Base-by-base conservation (phyloP, 2,888 invertebrate genomes). In the Platypus cylindrus region DNA sequence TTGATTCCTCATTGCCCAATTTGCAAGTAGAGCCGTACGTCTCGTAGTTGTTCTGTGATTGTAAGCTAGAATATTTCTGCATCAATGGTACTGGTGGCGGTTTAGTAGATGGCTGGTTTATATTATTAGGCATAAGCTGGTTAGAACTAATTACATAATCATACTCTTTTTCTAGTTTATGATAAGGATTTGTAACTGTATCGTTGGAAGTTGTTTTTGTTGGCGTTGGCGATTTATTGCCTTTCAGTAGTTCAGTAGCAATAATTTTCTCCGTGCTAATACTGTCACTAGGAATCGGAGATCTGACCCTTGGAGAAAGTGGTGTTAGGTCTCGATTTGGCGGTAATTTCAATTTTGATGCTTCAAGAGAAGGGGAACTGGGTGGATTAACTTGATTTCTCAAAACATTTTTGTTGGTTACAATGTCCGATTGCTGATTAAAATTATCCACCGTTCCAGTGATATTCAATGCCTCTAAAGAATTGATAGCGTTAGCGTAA, bases 181-280 rank as follows among this genome's bases (percentile, higher is more conserved):
- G 58, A 32, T 47, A 53, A 11, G 51, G 41, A 20, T 32, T 43
- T 3, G 36, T 20, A n/a, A n/a, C n/a, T n/a, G n/a, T n/a, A 22
- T 40, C 38, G 3, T 34, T 40, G 13, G 22, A 8, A n/a, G 2
- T 33, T 27, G 42, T 46, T 27, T 40, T 44, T 3, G 38, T 42
- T 12, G 49, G 48, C 5, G 49, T 48, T 5, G 51, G 50, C 2
- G 50, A 47, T 30, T 46, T 42, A 16, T 37, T 46, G 3, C 50
- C 48, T 37, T 56, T 55, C 29, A 62, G 36, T 8, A 62, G 47
- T 45, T 62, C 60, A 0, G 60, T 61, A 3, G 60, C 59, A 32
- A 61, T 60, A 12, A 60, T 51, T 45, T 59, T 60, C 37, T 62
- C 59, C 2, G 61, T 55, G 38, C 59, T 58, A 5, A 60, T 47